phyloP scores from a whole-genome alignment of 2,888 invertebrate species.

The Pimpla rufipes region DNA sequence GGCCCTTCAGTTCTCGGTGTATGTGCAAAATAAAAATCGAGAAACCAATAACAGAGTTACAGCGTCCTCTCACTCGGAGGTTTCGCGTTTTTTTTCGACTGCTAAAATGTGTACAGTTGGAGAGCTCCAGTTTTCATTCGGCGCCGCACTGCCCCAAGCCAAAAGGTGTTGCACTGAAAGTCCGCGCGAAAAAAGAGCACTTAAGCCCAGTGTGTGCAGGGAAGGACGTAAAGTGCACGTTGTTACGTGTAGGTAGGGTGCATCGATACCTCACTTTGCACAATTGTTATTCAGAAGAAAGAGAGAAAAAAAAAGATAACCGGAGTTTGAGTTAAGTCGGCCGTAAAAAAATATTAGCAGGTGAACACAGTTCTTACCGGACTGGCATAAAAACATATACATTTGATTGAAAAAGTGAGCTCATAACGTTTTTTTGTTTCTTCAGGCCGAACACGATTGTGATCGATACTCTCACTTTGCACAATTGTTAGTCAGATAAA shows the following conservation, averaged over 20 bases:
- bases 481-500: slow-evolving; percentile 1
- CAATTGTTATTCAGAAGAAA: slow-evolving; percentile 5
- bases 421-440: not conserved
- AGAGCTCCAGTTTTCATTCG: slow-evolving; percentile 15
- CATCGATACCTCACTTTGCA: slow-evolving; percentile 5
- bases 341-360: not conserved
- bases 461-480: slow-evolving; percentile 7
- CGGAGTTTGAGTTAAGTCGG: not conserved
- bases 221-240: not conserved
- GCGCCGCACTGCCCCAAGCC: slow-evolving; percentile 5
- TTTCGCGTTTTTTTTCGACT: not conserved
- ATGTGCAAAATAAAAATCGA: not conserved
- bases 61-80: not conserved
- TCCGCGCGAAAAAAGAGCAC: slow-evolving; percentile 8
- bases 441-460: not conserved
- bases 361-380: not conserved
- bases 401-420: not conserved
- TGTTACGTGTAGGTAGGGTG: not conserved
- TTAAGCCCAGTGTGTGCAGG: slow-evolving; percentile 12
- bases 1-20: too few species aligned
- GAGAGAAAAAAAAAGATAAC: not conserved
- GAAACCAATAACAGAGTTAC: not conserved
- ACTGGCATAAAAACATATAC: not conserved
- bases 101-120: slow-evolving; percentile 33
- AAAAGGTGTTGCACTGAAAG: slow-evolving; percentile 25